Percentiles rank a stretch among this genome's conserved stretches.
These are phyloP conservation scores for Dermolepida albohirtum DNA, from an alignment of 2,888 invertebrate genomes.

Conservation along the genomic window DNA sequence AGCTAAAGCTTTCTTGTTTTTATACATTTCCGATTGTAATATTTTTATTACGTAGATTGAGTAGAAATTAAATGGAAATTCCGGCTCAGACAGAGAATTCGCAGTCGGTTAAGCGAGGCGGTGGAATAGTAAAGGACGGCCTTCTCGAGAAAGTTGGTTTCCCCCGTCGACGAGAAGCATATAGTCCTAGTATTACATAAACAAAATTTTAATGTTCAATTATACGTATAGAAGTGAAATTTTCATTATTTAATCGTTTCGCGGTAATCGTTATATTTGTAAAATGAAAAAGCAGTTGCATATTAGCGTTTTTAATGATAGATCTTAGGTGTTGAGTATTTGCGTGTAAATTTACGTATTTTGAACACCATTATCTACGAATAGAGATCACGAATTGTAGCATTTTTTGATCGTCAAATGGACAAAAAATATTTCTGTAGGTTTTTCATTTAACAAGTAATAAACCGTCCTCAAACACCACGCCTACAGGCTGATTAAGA, in stretches of 20 bases:
- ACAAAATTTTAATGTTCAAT: conserved; percentile 39
- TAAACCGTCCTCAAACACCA: too few relatives aligned
- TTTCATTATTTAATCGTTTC: conserved; percentile 37
- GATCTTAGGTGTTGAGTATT: too few relatives aligned
- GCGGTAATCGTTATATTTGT: neutral
- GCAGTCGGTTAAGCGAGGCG: neutral
- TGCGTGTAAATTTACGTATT: too few relatives aligned
- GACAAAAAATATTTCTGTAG: too few relatives aligned
- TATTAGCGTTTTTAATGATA: too few relatives aligned
- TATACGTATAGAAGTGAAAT: conserved; percentile 39
- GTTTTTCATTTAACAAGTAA: too few relatives aligned
- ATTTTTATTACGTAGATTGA: neutral
- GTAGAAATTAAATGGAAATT: conserved; percentile 19
- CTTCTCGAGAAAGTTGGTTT: conserved; percentile 29
- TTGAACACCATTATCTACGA: too few relatives aligned
- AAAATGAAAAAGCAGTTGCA: too few relatives aligned
- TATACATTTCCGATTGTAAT: neutral
- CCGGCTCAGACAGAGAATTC: neutral
- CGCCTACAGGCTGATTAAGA: too few relatives aligned
- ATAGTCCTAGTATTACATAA: conserved; percentile 36
- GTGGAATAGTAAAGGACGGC: neutral
- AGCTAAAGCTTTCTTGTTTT: too few relatives aligned
- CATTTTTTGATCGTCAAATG: too few relatives aligned
- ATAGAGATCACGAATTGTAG: too few relatives aligned
- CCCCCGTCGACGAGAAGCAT: conserved; percentile 3